Percentiles rank a stretch among this genome's conserved stretches.
Conservation (phyloP, 2,888 invertebrate species). For the Apomyelois bistriatella region DNA sequence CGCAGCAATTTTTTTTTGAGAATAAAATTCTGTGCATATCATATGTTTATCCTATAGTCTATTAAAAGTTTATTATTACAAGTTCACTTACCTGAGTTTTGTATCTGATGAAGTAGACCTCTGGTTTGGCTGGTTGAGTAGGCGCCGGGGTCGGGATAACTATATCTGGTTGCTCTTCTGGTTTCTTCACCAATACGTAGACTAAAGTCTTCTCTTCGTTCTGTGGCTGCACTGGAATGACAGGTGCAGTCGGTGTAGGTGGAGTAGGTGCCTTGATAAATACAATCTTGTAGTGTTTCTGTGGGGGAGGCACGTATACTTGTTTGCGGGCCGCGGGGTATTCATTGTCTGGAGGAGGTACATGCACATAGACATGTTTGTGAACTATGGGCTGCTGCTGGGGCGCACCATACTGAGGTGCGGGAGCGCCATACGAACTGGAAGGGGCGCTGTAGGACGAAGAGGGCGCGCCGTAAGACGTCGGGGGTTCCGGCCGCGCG, state of each 20-base stretch:
- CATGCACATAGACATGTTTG: slow-evolving; percentile 95
- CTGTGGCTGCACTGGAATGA: slow-evolving; percentile 86
- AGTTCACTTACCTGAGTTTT: slow-evolving; percentile 85
- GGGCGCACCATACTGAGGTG: slow-evolving; percentile 85
- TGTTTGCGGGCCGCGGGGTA: slow-evolving; percentile 82
- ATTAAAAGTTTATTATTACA: too few relatives aligned
- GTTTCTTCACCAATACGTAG: slow-evolving; percentile 93
- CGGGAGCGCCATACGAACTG: slow-evolving; percentile 75
- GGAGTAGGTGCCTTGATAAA: slow-evolving; percentile 88
- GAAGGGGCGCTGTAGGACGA: slow-evolving; percentile 60
- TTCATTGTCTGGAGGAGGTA: slow-evolving; percentile 92
- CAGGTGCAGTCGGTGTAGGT: slow-evolving; percentile 81
- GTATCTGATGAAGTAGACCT: slow-evolving; percentile 95
- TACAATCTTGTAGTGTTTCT: slow-evolving; percentile 91
- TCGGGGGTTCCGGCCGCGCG: slow-evolving; percentile 79
- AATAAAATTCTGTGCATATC: too few relatives aligned
- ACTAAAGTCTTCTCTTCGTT: slow-evolving; percentile 94
- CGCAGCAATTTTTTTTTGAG: too few relatives aligned
- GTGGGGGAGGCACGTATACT: slow-evolving; percentile 80
- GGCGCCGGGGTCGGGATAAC: slow-evolving; percentile 89
- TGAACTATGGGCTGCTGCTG: slow-evolving; percentile 88
- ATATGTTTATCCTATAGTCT: too few relatives aligned
- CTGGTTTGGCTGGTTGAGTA: slow-evolving; percentile 92
- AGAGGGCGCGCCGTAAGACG: slow-evolving; percentile 80
- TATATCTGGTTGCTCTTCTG: slow-evolving; percentile 90